phyloP scores from a whole-genome alignment of 2,113 vertebrate species.

The Rhodinocichla rosea region DNA sequence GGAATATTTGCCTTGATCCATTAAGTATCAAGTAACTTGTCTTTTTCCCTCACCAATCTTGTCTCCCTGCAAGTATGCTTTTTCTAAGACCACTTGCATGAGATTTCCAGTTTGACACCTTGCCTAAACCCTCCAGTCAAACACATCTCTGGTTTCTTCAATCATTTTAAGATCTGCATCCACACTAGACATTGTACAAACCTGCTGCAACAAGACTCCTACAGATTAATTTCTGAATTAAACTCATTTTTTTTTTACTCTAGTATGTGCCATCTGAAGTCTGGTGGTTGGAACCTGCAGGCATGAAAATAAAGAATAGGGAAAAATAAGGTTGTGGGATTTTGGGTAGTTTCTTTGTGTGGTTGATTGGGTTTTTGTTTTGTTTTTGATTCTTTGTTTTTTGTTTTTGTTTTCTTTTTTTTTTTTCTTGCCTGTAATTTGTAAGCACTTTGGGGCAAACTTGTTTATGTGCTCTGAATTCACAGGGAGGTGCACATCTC shows the following conservation, averaged over 20 bases:
- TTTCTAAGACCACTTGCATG: background rate
- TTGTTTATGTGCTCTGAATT: background rate
- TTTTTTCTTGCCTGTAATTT: rapidly evolving
- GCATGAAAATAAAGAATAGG: background rate
- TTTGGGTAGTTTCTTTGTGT: no score
- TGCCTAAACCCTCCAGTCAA: background rate
- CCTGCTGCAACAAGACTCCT: rapidly evolving
- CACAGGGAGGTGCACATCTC: background rate
- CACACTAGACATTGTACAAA: background rate
- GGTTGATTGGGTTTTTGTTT: rapidly evolving
- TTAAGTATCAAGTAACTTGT: background rate
- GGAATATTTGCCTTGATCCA: background rate
- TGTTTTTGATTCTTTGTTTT: background rate
- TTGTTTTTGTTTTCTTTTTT: background rate
- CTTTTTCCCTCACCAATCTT: background rate
- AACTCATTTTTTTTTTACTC: background rate
- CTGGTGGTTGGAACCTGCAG: background rate
- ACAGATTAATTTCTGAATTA: background rate
- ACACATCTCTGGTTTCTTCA: background rate
- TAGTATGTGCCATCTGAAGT: background rate
- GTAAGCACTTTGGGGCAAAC: background rate
- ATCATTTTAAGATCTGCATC: background rate
- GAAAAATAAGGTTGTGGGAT: rapidly evolving
- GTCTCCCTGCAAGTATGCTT: background rate
- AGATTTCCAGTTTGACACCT: background rate